phyloP scores from a whole-genome alignment of 35 echinoderm and acorn worm genomes.

The Strongylocentrotus purpuratus region DNA sequence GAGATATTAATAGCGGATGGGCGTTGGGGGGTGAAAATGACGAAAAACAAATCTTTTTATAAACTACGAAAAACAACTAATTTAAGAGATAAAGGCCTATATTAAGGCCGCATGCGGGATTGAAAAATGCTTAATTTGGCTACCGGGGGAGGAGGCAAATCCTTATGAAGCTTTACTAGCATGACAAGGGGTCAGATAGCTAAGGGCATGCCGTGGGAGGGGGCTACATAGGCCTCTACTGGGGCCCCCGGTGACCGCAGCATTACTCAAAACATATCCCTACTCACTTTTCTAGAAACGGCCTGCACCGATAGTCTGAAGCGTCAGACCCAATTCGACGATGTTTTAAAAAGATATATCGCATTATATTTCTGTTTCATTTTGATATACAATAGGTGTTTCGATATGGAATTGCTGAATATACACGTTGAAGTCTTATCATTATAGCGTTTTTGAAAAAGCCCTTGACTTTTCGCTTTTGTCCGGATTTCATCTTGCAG shows the following conservation, averaged over 20 bases:
- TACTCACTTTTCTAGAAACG: too few species aligned
- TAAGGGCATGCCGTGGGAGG: neutral
- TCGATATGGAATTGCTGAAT: too few species aligned
- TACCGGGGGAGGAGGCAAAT: neutral
- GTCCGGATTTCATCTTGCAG: too few species aligned
- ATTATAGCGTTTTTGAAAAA: too few species aligned
- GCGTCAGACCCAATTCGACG: neutral
- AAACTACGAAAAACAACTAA: neutral
- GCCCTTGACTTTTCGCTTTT: too few species aligned
- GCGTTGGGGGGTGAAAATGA: neutral
- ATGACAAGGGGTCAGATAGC: neutral
- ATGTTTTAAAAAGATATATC: too few species aligned
- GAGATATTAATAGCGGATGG: neutral
- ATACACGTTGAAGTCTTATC: too few species aligned
- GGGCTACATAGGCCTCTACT: neutral
- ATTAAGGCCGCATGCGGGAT: neutral
- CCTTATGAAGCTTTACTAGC: too few species aligned
- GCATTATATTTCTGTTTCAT: too few species aligned
- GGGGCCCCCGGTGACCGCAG: neutral
- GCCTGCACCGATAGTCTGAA: neutral
- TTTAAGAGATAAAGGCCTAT: neutral
- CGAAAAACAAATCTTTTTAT: neutral
- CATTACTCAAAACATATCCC: too few species aligned
- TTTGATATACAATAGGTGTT: too few species aligned
- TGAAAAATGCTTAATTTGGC: neutral